phyloP scores from a whole-genome alignment of 2,888 invertebrate species.

The Oscheius sp. region DNA sequence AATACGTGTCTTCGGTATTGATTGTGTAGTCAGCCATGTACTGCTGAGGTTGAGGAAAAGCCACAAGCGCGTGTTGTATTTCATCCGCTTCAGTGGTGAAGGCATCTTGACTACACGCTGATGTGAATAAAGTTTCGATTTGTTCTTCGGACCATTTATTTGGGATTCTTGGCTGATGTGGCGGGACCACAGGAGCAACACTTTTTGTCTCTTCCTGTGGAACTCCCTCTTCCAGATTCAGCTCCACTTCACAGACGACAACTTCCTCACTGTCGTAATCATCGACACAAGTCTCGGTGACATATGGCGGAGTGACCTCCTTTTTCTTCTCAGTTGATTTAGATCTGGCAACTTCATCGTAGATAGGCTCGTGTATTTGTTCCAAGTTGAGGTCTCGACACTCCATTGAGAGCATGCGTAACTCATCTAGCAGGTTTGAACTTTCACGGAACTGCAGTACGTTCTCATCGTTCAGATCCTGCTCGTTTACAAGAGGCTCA shows the following conservation, averaged over 20 bases:
- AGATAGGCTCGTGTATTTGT: neutral
- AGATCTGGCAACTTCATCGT: constrained; percentile 17
- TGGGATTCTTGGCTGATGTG: neutral
- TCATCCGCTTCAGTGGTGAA: constrained; percentile 10
- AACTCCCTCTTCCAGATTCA: constrained; percentile 6
- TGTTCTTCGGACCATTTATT: constrained; percentile 31
- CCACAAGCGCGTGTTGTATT: neutral
- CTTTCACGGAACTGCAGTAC: constrained; percentile 9
- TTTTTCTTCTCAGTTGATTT: neutral
- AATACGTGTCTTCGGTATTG: constrained; percentile 59
- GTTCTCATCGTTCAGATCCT: constrained; percentile 6
- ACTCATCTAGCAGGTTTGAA: constrained; percentile 28
- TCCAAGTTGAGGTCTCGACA: neutral
- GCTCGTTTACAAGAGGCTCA: constrained; percentile 24
- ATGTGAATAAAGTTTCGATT: constrained; percentile 1
- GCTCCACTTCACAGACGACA: neutral
- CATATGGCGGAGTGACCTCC: neutral
- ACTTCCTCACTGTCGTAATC: constrained; percentile 18
- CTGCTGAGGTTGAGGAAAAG: neutral
- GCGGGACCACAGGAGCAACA: constrained; percentile 10
- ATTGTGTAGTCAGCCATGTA: constrained; percentile 36
- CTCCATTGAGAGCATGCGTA: constrained; percentile 12
- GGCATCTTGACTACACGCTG: neutral
- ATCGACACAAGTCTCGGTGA: constrained; percentile 23
- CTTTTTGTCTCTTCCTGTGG: neutral